Evolutionary conservation across 2,888 invertebrate genomes (phyloP).

Genomic region (Dioctria linearis): DNA sequence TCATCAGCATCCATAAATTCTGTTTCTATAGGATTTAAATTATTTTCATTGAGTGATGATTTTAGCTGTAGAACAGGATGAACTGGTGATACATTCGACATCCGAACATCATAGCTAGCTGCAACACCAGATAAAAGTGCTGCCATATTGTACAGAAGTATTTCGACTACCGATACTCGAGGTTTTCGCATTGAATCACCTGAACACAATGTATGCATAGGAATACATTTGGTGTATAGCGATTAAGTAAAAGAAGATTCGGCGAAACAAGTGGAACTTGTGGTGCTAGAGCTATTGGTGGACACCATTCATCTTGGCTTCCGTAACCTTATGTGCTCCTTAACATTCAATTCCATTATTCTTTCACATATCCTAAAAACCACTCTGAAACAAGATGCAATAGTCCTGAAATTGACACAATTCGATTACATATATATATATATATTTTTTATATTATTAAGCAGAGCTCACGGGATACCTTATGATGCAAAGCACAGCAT

Average conservation of each 20-base stretch:
- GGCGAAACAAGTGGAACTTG: slow-evolving; percentile 69
- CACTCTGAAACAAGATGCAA: too few relatives aligned
- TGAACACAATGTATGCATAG: slow-evolving; percentile 86
- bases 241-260: slow-evolving; percentile 69
- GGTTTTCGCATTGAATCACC: slow-evolving; percentile 75
- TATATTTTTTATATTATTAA: too few relatives aligned
- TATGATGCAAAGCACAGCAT: too few relatives aligned
- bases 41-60: slow-evolving; percentile 70
- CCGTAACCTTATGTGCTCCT: slow-evolving; percentile 62
- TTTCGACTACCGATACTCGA: slow-evolving; percentile 69
- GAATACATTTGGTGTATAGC: slow-evolving; percentile 73
- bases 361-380: too few relatives aligned
- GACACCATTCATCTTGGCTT: slow-evolving; percentile 68
- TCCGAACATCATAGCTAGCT: slow-evolving; percentile 92
- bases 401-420: too few relatives aligned
- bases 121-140: slow-evolving; percentile 92
- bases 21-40: slow-evolving; percentile 62
- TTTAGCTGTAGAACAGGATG: slow-evolving; percentile 86
- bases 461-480: too few relatives aligned
- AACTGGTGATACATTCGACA: slow-evolving; percentile 87
- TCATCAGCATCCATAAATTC: slow-evolving; percentile 62
- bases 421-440: too few relatives aligned
- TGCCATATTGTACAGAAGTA: slow-evolving; percentile 89
- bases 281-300: slow-evolving; percentile 63
- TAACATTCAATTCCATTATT: too few relatives aligned